A percentile compares a stretch with the other conserved stretches of the same genome.
Evolutionary conservation across 2,888 invertebrate genomes (phyloP).

Genomic region (Idaea aversata): DNA sequence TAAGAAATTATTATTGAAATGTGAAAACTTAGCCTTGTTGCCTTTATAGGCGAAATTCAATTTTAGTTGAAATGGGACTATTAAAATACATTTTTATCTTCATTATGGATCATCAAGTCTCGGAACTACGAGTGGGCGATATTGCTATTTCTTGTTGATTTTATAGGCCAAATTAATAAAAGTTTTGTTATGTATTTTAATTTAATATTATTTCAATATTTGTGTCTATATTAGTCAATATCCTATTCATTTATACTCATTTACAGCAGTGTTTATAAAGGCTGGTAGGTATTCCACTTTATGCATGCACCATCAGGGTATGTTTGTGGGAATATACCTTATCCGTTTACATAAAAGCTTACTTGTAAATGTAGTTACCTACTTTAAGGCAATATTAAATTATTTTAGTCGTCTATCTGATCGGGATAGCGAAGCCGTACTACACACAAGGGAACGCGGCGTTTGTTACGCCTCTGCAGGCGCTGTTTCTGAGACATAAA

Average conservation of each 20-base stretch:
- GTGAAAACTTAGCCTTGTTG: too few species aligned
- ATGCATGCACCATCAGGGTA: too few species aligned
- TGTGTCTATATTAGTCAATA: neutral
- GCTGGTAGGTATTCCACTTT: too few species aligned
- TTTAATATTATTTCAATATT: neutral
- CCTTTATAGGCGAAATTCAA: too few species aligned
- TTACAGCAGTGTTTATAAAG: too few species aligned
- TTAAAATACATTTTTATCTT: conserved; percentile 12
- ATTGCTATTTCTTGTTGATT: conserved; percentile 27
- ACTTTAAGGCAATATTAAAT: conserved; percentile 26
- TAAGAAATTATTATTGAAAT: too few species aligned
- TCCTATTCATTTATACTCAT: neutral
- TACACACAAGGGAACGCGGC: conserved; percentile 34
- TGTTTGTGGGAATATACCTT: too few species aligned
- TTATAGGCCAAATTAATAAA: neutral
- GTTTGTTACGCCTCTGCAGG: conserved; percentile 54
- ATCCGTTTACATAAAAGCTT: too few species aligned
- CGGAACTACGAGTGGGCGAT: conserved; percentile 38
- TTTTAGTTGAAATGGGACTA: neutral
- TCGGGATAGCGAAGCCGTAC: conserved; percentile 31
- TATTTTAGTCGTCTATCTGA: conserved; percentile 49
- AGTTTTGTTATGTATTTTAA: neutral
- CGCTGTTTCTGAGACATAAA: conserved; percentile 60
- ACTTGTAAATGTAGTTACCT: neutral
- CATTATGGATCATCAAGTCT: conserved; percentile 8